phyloP scores from a whole-genome alignment of 2,797 vertebrate genomes.

The Florisuga fusca region DNA sequence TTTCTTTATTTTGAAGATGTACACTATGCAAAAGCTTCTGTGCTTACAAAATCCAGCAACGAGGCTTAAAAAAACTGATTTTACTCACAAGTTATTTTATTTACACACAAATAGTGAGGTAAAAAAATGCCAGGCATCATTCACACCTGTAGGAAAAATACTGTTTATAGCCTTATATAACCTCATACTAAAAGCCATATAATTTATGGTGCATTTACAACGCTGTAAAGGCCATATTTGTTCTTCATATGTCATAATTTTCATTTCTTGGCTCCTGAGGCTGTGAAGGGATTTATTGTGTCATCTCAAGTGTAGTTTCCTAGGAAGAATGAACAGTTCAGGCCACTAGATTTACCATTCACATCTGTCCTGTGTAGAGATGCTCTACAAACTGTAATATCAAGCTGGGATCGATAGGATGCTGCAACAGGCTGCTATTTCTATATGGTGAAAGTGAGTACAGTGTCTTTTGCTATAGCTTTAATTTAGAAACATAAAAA shows the following conservation, averaged over 20 bases:
- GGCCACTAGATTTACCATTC: constrained; percentile 27
- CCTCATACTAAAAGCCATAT: constrained; percentile 33
- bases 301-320: constrained; percentile 64
- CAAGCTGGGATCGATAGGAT: neutral
- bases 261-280: constrained; percentile 26
- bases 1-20: neutral
- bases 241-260: constrained; percentile 59
- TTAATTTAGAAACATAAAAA: neutral
- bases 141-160: constrained; percentile 45
- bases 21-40: neutral
- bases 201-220: constrained; percentile 60
- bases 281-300: constrained; percentile 66
- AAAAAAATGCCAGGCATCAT: constrained; percentile 40
- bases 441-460: rapidly evolving
- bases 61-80: constrained; percentile 16
- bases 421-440: neutral
- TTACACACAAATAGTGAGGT: constrained; percentile 13
- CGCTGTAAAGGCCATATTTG: constrained; percentile 41
- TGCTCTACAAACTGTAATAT: neutral
- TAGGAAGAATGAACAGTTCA: constrained; percentile 13
- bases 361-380: neutral
- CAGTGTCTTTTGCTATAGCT: neutral
- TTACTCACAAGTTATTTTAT: constrained; percentile 41
- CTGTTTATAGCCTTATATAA: constrained; percentile 47
- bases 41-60: neutral